Evolutionary conservation across 2,113 vertebrate species (phyloP).

Genomic region (Hippopotamus amphibius): DNA sequence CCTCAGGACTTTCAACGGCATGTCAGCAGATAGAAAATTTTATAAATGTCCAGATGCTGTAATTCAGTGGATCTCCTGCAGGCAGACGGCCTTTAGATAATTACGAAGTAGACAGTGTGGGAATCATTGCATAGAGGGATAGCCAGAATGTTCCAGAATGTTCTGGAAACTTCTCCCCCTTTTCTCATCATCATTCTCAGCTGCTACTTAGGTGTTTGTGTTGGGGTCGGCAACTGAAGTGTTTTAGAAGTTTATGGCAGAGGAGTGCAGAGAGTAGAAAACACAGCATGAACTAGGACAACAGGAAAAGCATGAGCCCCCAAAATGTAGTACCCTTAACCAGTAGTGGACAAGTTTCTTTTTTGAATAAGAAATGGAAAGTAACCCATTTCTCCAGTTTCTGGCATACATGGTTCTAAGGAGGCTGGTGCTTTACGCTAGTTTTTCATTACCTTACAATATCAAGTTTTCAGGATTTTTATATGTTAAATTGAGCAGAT

Average conservation of each 20-base stretch:
- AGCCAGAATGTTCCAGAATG: constrained; percentile 20
- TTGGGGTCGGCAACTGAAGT: background rate
- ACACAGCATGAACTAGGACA: accelerated
- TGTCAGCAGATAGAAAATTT: background rate
- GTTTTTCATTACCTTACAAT: background rate
- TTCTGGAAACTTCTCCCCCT: background rate
- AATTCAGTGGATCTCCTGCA: background rate
- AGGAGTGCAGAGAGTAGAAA: background rate
- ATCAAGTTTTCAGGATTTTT: background rate
- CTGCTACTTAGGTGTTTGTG: background rate
- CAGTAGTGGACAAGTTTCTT: accelerated
- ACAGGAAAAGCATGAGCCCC: too few relatives aligned
- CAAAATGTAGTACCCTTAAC: accelerated
- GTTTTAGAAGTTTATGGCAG: background rate
- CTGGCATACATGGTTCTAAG: background rate
- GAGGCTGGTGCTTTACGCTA: background rate
- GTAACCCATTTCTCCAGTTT: background rate
- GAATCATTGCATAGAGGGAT: background rate
- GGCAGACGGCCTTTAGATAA: background rate
- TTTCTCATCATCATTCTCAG: background rate
- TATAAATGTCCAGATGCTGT: background rate
- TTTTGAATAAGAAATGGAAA: background rate
- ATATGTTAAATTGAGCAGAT: background rate
- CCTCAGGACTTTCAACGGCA: background rate
- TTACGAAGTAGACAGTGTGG: background rate